A percentile compares a stretch with the other conserved stretches of the same genome.
phyloP scores from a whole-genome alignment of 2,797 vertebrate genomes.

The Phrynocephalus guinanensis region DNA sequence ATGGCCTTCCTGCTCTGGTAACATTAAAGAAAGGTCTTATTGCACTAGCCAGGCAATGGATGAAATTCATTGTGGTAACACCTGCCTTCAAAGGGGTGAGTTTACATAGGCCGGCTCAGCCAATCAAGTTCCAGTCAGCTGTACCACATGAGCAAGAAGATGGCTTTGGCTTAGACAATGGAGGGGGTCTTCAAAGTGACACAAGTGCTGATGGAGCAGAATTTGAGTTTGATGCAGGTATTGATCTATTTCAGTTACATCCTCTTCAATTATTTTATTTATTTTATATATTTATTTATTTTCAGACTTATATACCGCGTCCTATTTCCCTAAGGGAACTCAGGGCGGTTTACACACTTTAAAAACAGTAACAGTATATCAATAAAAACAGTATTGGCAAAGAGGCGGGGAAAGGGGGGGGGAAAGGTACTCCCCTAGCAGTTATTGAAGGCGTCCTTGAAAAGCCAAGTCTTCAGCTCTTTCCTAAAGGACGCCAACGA shows the following conservation, averaged over 20 bases:
- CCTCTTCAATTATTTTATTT: background rate
- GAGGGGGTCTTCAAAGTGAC: slow-evolving; percentile 92
- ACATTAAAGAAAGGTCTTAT: slow-evolving; percentile 97
- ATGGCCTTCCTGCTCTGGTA: slow-evolving; percentile 95
- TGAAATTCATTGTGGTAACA: slow-evolving; percentile 99
- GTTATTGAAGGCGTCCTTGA: no score
- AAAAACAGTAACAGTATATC: no score
- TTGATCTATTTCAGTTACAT: background rate
- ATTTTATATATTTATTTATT: no score
- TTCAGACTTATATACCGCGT: no score
- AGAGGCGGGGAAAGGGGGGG: no score
- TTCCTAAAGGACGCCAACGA: no score
- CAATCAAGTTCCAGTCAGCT: slow-evolving; percentile 83
- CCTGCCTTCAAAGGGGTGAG: slow-evolving; percentile 96
- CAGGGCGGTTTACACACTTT: no score
- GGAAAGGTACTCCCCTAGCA: no score
- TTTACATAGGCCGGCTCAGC: slow-evolving; percentile 88
- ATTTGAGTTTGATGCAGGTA: slow-evolving; percentile 98
- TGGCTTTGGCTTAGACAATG: slow-evolving; percentile 86
- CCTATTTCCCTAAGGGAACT: no score
- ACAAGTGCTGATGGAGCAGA: slow-evolving; percentile 97
- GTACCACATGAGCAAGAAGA: slow-evolving; percentile 78
- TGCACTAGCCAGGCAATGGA: slow-evolving; percentile 97
- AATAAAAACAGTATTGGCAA: no score
- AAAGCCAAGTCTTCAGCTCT: no score